Evolutionary conservation across 1,140 invertebrate genomes (phyloP).

Genomic region (Drosophila athabasca): DNA sequence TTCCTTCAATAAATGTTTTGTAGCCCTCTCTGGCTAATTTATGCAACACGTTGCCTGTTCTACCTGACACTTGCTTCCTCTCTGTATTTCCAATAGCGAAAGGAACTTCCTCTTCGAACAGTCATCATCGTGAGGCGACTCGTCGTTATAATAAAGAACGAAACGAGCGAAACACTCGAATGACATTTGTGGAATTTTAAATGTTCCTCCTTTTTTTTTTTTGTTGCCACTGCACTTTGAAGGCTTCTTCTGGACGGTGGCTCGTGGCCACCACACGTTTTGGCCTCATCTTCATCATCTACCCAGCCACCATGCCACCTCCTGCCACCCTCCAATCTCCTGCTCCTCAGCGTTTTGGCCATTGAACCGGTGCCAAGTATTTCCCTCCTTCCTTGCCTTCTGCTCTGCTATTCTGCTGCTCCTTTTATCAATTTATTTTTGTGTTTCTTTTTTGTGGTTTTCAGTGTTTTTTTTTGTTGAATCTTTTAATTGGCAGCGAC

Average conservation of each 20-base stretch:
- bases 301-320: conserved; percentile 1
- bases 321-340: conserved; percentile 4
- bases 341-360: conserved; percentile 47
- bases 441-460: conserved; percentile 20
- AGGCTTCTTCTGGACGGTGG: conserved; percentile 29
- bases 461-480: conserved; percentile 22
- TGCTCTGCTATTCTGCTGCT: conserved; percentile 14
- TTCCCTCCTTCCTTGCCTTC: conserved; percentile 34
- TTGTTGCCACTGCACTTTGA: conserved; percentile 18
- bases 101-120: conserved; percentile 47
- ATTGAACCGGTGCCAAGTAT: conserved; percentile 75
- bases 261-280: conserved; percentile 12
- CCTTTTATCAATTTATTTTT: conserved; percentile 45
- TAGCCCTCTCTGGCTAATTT: conserved; percentile 53
- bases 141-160: conserved; percentile 52
- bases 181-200: conserved; percentile 79
- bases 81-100: conserved; percentile 1
- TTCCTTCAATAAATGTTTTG: conserved; percentile 34
- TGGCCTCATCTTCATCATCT: conserved; percentile 43
- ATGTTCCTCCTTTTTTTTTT: conserved; percentile 24
- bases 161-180: conserved; percentile 62
- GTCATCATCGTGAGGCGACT: conserved; percentile 2
- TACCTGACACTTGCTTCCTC: conserved; percentile 56
- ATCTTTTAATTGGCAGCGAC: conserved; percentile 56
- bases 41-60: conserved; percentile 70